Conservation (phyloP, 2,888 invertebrate species). For the Lottia scabra region DNA sequence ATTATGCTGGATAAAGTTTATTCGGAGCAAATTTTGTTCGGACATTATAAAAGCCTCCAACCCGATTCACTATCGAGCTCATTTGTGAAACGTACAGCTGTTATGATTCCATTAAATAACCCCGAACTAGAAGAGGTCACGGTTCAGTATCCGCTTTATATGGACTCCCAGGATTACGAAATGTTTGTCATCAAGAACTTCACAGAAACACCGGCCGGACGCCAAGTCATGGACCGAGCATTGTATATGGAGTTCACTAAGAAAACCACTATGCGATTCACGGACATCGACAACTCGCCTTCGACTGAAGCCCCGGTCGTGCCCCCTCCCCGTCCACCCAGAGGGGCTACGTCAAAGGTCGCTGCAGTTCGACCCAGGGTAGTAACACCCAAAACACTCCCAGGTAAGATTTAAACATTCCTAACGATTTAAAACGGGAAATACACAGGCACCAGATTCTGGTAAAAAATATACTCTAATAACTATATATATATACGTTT, state of each 20-base stretch:
- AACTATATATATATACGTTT: too few relatives aligned
- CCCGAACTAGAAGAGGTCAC: conserved; percentile 9
- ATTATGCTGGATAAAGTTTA: conserved; percentile 5
- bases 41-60: conserved; percentile 12
- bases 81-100: conserved; percentile 9
- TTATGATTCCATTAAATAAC: conserved; percentile 15
- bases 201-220: background rate
- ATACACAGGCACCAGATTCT: too few relatives aligned
- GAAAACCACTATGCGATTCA: conserved; percentile 2
- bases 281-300: background rate
- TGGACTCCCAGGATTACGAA: conserved; percentile 15
- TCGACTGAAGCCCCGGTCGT: background rate
- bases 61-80: background rate
- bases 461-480: too few relatives aligned
- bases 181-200: conserved; percentile 13
- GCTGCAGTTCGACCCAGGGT: background rate
- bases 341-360: background rate
- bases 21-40: conserved; percentile 10
- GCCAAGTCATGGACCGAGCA: conserved; percentile 4
- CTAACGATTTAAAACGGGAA: too few relatives aligned
- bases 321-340: background rate
- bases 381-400: background rate
- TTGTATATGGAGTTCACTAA: conserved; percentile 14
- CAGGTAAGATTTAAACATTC: background rate
- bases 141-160: conserved; percentile 8